phyloP scores from a whole-genome alignment of 2,113 vertebrate genomes.

The Lagopus muta region DNA sequence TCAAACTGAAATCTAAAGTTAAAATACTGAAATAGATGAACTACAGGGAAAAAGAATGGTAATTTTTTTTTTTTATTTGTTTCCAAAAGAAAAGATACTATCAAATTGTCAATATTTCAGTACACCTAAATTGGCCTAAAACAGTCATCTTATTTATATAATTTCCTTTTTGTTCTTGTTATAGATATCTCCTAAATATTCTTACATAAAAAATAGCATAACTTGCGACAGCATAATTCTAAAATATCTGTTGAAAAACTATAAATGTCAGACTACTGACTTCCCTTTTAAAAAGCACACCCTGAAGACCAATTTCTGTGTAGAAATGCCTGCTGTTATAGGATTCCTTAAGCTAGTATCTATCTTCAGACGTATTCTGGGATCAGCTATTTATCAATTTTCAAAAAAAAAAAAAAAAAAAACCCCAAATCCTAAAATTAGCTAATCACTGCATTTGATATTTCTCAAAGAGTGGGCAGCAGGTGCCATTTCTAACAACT shows the following conservation, averaged over 20 bases:
- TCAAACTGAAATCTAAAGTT: neutral
- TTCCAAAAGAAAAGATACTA: too few relatives aligned
- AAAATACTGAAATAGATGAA: neutral
- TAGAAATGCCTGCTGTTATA: neutral
- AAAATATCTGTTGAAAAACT: constrained; percentile 24
- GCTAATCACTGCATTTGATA: neutral
- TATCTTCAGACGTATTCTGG: constrained; percentile 20
- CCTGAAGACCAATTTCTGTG: neutral
- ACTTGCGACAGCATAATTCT: neutral
- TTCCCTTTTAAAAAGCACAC: neutral
- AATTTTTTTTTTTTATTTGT: neutral
- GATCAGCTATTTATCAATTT: constrained; percentile 26
- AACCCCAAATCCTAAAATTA: neutral
- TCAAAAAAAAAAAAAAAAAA: neutral
- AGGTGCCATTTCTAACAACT: constrained; percentile 10
- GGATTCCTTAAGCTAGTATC: neutral
- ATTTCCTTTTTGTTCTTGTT: constrained; percentile 13
- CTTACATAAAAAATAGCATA: neutral
- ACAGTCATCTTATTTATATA: neutral
- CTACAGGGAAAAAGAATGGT: neutral
- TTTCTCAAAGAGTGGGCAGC: neutral
- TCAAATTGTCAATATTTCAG: neutral
- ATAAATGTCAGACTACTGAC: neutral
- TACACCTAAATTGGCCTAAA: neutral
- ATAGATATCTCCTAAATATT: neutral